Conservation (phyloP, 2,888 invertebrate species). For the Ditula angustiorana region DNA sequence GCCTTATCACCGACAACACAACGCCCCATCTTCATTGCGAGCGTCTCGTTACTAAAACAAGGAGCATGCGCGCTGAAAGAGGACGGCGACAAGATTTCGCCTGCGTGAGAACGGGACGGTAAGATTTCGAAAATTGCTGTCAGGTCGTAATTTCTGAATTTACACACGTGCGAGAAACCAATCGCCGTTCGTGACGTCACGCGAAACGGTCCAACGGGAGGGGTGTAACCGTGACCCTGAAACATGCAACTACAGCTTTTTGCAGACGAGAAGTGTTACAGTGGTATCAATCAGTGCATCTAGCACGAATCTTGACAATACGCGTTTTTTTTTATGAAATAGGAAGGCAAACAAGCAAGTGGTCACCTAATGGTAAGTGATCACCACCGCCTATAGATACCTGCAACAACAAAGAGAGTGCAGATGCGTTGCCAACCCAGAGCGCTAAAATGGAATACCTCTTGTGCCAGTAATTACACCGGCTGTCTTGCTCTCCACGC, state of each 20-base stretch:
- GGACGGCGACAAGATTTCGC: slow-evolving; percentile 44
- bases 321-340: too few relatives aligned
- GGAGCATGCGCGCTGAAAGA: slow-evolving; percentile 72
- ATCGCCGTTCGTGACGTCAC: slow-evolving; percentile 41
- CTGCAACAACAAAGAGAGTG: too few relatives aligned
- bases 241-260: background rate
- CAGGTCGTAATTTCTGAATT: slow-evolving; percentile 48
- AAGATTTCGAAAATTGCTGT: slow-evolving; percentile 47
- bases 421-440: too few relatives aligned
- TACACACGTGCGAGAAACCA: slow-evolving; percentile 51
- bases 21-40: slow-evolving; percentile 42
- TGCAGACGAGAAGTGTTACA: background rate
- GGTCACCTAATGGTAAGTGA: too few relatives aligned
- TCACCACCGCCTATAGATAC: too few relatives aligned
- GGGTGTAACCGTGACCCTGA: slow-evolving; percentile 18
- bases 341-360: too few relatives aligned
- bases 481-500: too few relatives aligned
- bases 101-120: slow-evolving; percentile 51
- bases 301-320: too few relatives aligned
- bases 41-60: slow-evolving; percentile 6
- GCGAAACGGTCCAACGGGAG: slow-evolving; percentile 14
- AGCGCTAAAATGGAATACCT: too few relatives aligned
- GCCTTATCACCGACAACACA: slow-evolving; percentile 54
- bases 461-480: too few relatives aligned
- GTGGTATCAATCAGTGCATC: background rate